Percentiles rank a stretch among this genome's conserved stretches.
phyloP scores from a whole-genome alignment of 53 echinoderm and acorn worm genomes.

The Temnopleurus reevesii region DNA sequence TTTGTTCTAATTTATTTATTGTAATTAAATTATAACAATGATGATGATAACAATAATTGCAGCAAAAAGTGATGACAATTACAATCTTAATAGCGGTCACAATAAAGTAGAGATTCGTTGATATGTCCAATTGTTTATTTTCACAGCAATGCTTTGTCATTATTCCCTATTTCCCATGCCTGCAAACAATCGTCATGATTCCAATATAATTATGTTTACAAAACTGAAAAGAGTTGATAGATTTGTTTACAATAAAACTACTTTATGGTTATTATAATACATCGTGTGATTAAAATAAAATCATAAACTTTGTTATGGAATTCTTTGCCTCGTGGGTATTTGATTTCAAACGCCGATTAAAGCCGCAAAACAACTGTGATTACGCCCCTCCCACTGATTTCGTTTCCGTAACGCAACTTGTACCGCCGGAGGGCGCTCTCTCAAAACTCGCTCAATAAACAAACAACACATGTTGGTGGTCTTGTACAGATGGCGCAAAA shows the following conservation, averaged over 20 bases:
- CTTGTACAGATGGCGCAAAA: not conserved
- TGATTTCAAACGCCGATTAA: constrained; percentile 22
- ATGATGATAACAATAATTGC: no score
- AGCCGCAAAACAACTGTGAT: not conserved
- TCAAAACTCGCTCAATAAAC: constrained; percentile 32
- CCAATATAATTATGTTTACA: not conserved
- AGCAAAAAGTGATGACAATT: no score
- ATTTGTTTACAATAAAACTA: not conserved
- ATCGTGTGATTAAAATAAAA: not conserved
- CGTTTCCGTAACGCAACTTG: constrained; percentile 13
- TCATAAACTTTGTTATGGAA: not conserved
- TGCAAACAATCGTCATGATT: not conserved
- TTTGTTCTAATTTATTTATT: not conserved
- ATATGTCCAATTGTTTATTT: no score
- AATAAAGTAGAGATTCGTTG: no score
- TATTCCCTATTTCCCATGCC: not conserved
- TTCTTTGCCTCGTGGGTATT: constrained; percentile 9
- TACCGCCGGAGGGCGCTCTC: constrained; percentile 37
- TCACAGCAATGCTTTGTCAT: no score
- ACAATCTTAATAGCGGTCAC: no score
- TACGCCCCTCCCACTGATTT: constrained; percentile 27
- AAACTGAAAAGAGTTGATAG: not conserved
- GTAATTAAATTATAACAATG: no score
- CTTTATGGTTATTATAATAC: constrained; percentile 8
- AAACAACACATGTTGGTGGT: constrained; percentile 46